A percentile compares a stretch with the other conserved stretches of the same genome.
Conservation (phyloP, 2,888 invertebrate species). For the Steromphala cineraria region DNA sequence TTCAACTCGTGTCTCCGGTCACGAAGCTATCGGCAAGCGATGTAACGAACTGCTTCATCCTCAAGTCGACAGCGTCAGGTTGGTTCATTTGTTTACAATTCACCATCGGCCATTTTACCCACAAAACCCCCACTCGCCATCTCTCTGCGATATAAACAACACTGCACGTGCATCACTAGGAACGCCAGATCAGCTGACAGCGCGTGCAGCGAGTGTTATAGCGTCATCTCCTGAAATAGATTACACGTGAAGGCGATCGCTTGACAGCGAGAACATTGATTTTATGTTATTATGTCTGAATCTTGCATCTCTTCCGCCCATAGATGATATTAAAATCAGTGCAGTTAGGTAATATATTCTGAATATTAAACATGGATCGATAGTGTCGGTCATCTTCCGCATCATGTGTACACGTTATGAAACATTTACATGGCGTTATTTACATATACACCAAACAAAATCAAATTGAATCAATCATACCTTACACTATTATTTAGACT, state of each 20-base stretch:
- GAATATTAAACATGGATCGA: too few species aligned
- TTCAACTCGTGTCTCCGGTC: neutral
- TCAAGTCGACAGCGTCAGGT: constrained; percentile 19
- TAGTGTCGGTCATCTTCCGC: too few species aligned
- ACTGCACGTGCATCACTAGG: neutral
- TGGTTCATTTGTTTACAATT: neutral
- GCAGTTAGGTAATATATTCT: too few species aligned
- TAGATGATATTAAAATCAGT: too few species aligned
- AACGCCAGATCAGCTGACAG: neutral
- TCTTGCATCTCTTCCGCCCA: too few species aligned
- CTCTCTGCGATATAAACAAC: neutral
- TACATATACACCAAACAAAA: too few species aligned
- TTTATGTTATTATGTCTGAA: too few species aligned
- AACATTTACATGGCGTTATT: too few species aligned
- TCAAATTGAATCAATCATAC: too few species aligned
- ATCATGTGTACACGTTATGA: too few species aligned
- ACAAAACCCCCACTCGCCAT: neutral
- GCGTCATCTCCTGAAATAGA: neutral
- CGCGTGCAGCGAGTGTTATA: neutral
- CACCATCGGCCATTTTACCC: neutral
- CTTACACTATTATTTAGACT: too few species aligned
- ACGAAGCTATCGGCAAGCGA: constrained; percentile 25
- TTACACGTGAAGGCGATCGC: neutral
- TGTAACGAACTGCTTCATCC: constrained; percentile 20
- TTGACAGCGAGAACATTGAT: too few species aligned